Percentiles rank a stretch among this genome's conserved stretches.
Evolutionary conservation across 2,888 invertebrate species (phyloP).

Genomic region (Petrolisthes manimaculis): DNA sequence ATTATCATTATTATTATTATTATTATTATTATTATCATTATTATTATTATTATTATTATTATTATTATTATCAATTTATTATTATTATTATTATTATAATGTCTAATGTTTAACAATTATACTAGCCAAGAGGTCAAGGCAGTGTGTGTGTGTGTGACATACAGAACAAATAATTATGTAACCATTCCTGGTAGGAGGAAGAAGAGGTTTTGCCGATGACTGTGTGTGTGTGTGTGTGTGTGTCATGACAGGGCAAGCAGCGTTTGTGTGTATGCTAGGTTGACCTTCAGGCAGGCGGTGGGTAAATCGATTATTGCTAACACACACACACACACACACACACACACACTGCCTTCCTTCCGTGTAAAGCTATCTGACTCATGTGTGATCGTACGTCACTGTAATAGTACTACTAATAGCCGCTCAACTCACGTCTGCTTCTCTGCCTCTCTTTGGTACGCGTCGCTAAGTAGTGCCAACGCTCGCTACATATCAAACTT

Average conservation of each 20-base stretch:
- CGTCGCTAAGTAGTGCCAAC: background rate
- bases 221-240: background rate
- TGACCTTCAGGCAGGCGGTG: slow-evolving; percentile 5
- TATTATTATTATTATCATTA: no score
- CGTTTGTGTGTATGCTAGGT: no score
- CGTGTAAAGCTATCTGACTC: slow-evolving; percentile 15
- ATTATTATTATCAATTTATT: no score
- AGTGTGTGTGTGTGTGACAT: no score
- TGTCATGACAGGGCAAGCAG: background rate
- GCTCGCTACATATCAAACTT: no score
- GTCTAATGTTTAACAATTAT: background rate
- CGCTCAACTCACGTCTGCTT: slow-evolving; percentile 8
- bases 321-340: background rate
- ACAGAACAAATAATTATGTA: no score
- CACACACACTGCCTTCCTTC: background rate
- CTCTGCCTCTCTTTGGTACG: background rate
- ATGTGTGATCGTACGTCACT: slow-evolving; percentile 18
- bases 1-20: no score
- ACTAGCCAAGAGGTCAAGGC: background rate
- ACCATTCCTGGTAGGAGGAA: no score
- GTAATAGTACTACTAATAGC: slow-evolving; percentile 15
- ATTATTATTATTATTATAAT: no score
- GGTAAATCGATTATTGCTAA: slow-evolving; percentile 12
- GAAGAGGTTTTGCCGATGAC: slow-evolving; percentile 15
- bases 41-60: no score